Conservation (phyloP, 2,113 vertebrate genomes). For the Dascyllus trimaculatus region DNA sequence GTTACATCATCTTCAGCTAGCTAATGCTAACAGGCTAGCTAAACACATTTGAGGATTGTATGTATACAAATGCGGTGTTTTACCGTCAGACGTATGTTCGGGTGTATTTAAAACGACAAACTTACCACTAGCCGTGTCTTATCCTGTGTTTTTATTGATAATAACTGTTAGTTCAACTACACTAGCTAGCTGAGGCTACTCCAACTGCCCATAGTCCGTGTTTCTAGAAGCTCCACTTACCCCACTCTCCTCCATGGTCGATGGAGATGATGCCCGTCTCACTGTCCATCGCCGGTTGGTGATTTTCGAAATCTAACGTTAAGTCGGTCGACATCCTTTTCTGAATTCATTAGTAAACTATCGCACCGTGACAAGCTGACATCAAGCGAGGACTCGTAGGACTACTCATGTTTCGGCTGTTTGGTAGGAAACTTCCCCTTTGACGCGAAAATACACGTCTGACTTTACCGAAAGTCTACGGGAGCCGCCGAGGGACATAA, state of each 20-base stretch:
- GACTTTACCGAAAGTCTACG: conserved; percentile 67
- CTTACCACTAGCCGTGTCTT: too few relatives aligned
- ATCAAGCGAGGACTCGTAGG: neutral
- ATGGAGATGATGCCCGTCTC: conserved; percentile 70
- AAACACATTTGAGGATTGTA: too few relatives aligned
- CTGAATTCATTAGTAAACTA: conserved; percentile 75
- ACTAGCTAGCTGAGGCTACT: too few relatives aligned
- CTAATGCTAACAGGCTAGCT: conserved; percentile 41
- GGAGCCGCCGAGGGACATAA: conserved; percentile 63
- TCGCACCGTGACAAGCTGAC: neutral
- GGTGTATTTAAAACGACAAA: rapidly evolving
- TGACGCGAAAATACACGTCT: conserved; percentile 77
- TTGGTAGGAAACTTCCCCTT: conserved; percentile 31
- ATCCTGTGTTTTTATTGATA: neutral
- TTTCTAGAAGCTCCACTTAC: conserved; percentile 63
- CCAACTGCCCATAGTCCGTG: neutral
- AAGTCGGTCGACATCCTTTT: conserved; percentile 74
- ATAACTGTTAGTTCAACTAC: neutral
- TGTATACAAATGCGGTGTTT: neutral
- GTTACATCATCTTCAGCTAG: conserved; percentile 47
- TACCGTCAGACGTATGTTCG: too few relatives aligned
- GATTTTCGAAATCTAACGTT: conserved; percentile 70
- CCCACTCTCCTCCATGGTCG: conserved; percentile 85
- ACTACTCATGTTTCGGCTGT: conserved; percentile 2
- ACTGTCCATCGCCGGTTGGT: conserved; percentile 59